phyloP scores from a whole-genome alignment of 2,113 vertebrate genomes.

The Raphicerus campestris region DNA sequence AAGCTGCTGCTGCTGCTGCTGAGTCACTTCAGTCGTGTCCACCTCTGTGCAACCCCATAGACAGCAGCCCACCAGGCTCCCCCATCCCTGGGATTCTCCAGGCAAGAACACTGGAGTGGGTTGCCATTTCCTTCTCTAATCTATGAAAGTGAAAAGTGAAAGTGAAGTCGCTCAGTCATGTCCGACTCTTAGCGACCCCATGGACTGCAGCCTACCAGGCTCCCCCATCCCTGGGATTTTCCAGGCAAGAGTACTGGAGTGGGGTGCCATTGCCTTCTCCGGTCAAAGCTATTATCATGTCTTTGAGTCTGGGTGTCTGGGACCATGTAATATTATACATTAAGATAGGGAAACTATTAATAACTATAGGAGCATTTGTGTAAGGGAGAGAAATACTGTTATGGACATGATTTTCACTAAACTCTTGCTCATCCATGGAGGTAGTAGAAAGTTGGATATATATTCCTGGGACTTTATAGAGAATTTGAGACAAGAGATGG shows the following conservation, averaged over 20 bases:
- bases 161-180: neutral
- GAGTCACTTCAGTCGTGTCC: neutral
- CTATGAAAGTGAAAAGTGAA: too few species aligned
- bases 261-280: rapidly evolving
- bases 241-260: neutral
- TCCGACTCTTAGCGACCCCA: rapidly evolving
- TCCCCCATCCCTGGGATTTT: neutral
- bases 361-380: neutral
- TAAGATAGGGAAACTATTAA: neutral
- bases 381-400: neutral
- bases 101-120: neutral
- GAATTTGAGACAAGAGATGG: neutral
- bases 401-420: neutral
- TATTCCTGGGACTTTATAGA: neutral
- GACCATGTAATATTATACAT: neutral
- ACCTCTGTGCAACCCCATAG: neutral
- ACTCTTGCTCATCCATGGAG: neutral
- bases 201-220: neutral
- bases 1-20: neutral
- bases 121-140: neutral
- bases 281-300: neutral
- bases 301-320: neutral
- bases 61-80: neutral
- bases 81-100: neutral
- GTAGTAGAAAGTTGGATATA: neutral